phyloP scores from a whole-genome alignment of 2,113 vertebrate genomes.

The Phoxinus phoxinus region DNA sequence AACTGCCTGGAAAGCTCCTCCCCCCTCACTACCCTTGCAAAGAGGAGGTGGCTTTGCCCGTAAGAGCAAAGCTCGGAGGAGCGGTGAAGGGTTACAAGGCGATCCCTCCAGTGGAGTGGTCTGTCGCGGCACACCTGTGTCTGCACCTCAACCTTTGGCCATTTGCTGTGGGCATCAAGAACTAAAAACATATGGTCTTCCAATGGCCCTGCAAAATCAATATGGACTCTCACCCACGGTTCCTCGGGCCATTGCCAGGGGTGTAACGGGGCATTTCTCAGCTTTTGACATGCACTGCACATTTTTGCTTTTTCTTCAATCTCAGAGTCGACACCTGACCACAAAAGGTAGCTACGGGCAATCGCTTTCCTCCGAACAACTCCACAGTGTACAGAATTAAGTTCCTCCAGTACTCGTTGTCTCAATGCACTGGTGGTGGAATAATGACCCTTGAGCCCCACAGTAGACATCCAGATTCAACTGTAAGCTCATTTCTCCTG shows the following conservation, averaged over 20 bases:
- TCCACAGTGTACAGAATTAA: slow-evolving; percentile 26
- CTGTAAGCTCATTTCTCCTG: slow-evolving; percentile 36
- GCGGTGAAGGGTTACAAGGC: too few relatives aligned
- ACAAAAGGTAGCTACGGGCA: background rate
- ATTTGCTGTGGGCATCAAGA: slow-evolving; percentile 45
- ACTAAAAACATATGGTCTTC: too few relatives aligned
- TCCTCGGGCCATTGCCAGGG: background rate
- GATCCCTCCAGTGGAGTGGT: too few relatives aligned
- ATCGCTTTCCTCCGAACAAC: slow-evolving; percentile 12
- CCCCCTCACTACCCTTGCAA: too few relatives aligned
- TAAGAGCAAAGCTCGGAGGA: too few relatives aligned
- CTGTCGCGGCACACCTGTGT: too few relatives aligned
- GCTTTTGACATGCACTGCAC: background rate
- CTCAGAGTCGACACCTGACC: background rate
- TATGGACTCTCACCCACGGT: background rate
- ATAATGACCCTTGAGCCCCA: slow-evolving; percentile 29
- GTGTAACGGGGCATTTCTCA: background rate
- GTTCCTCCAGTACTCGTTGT: background rate
- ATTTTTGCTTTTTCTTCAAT: background rate
- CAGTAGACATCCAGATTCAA: slow-evolving; percentile 35
- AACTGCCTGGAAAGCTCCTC: too few relatives aligned
- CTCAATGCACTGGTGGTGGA: slow-evolving; percentile 19
- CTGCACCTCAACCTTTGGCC: background rate
- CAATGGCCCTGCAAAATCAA: background rate
- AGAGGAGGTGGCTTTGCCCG: too few relatives aligned